Percentiles rank a stretch among this genome's conserved stretches.
Conservation (phyloP, 2,797 vertebrate genomes). For the Macropodus opercularis region DNA sequence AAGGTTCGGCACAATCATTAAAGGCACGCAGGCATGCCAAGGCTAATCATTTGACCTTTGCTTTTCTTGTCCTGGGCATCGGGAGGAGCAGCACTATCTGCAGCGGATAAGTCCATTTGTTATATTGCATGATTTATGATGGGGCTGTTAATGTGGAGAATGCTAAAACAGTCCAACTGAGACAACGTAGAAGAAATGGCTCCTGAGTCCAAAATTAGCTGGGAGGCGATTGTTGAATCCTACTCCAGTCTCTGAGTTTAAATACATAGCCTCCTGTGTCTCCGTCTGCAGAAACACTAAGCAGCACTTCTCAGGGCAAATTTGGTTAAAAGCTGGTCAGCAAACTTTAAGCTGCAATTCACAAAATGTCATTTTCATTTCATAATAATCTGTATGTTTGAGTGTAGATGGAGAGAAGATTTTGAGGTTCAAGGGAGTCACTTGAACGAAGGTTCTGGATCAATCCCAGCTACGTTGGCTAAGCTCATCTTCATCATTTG, state of each 20-base stretch:
- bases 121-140: conserved; percentile 80
- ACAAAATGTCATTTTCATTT: too few relatives aligned
- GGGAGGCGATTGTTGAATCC: conserved; percentile 53
- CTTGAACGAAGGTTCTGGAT: conserved; percentile 21
- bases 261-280: conserved; percentile 36
- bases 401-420: conserved; percentile 7
- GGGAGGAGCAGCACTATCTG: conserved; percentile 68
- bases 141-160: conserved; percentile 71
- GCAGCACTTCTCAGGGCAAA: conserved; percentile 52
- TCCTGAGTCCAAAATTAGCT: conserved; percentile 69
- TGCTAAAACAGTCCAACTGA: conserved; percentile 73
- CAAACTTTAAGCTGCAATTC: conserved; percentile 47
- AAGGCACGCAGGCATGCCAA: conserved; percentile 72
- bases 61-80: conserved; percentile 71
- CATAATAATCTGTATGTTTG: too few relatives aligned
- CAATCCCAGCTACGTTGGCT: background rate
- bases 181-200: conserved; percentile 73
- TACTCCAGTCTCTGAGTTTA: conserved; percentile 50
- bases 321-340: conserved; percentile 55
- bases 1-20: conserved; percentile 80
- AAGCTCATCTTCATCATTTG: conserved; percentile 31
- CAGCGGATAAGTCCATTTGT: conserved; percentile 76
- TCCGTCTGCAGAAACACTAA: conserved; percentile 46
- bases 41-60: conserved; percentile 84
- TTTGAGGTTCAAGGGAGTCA: conserved; percentile 13